Base-by-base conservation (phyloP, 2,888 invertebrate species). In the Timema podura region DNA sequence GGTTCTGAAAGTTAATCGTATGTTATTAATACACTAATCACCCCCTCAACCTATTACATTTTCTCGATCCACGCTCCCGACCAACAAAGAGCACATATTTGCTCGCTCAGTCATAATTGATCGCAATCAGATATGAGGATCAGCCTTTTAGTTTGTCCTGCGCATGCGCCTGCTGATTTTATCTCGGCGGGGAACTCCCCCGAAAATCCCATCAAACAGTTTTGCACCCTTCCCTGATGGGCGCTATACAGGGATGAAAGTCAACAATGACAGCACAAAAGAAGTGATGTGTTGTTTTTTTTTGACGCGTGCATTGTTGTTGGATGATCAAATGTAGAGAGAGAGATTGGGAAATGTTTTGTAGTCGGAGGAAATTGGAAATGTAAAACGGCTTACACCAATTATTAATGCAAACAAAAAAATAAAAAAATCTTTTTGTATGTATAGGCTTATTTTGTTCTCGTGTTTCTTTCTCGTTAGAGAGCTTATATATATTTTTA, bases 141-240 rank as follows among this genome's bases (percentile, higher is more conserved):
- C 30, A 30, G 30, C 30, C 30, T 30, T 30, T 30, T 30, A 30
- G 30, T 30, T 30, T 30, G 30, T 30, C 7, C n/a, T 30, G 61
- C 61, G 16, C 30, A 5, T 16, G 5, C 61, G 61, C 61, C 61
- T 30, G 61, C 61, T 10, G 61, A 61, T 61, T 30, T 45, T 61
- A 61, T 61, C 61, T 30, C 30, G 30, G 30, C 30, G 30, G 30
- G 30, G 30, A 30, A 30, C 30, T 30, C 30, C 30, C 30, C 9
- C 61, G 61, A 9, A 61, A 61, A 61, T 61, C 61, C 61, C 61
- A 61, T 61, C 61, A 61, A 61, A 61, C 61, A 61, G 61, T 61
- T 61, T 61, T 9, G 44, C 61, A 11, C 61, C 61, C 7, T 45
- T 30, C 61, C 30, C 30, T 30, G 30, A 30, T 30, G 30, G 30